Base-by-base conservation (phyloP, 2,888 invertebrate species). In the Trypoxylon attenuatum region DNA sequence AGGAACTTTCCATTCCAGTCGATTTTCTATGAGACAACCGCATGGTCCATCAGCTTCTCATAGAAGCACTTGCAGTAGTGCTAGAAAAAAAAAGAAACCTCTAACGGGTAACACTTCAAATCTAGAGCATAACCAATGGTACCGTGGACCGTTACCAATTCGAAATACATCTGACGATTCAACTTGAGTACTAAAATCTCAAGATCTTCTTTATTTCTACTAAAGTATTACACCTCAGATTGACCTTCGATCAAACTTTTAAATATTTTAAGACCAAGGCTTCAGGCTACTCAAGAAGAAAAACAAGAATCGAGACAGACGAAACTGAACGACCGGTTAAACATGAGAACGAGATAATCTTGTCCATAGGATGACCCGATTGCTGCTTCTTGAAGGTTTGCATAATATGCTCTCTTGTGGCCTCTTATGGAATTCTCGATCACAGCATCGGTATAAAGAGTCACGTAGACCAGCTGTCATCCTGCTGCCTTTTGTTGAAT, bases 401-500 rank as follows among this genome's bases (percentile, higher is more conserved):
- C 81, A 81, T 81, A 82, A 81, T 69, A 70, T 68, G 47, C 59
- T 53, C 55, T 66, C 43, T 58, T 55, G 68, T 63, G 69, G 71
- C 80, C 78, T 76, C 69, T 82, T 83, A 84, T 79, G 81, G 82
- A 78, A 81, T 81, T 82, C 82, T 81, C 80, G 80, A 82, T 79
- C 65, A 60, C 55, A 58, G 60, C 61, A 76, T 78, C 82, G 77
- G 78, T 83, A 83, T 80, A 84, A 81, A 80, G 82, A 71, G 73
- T 76, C 77, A 69, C 69, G 71, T 63, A 62, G 55, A 49, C 71
- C 73, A 82, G 74, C 75, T 79, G 79, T 79, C 77, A 76, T 77
- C 71, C 68, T 45, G 57, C 41, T 71, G 75, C 77, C 82, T 78
- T 80, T 82, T 82, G 75, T 69, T 71, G 78, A 81, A 77, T 80